phyloP scores from a whole-genome alignment of 2,797 vertebrate species.

The Coregonus suidteri region DNA sequence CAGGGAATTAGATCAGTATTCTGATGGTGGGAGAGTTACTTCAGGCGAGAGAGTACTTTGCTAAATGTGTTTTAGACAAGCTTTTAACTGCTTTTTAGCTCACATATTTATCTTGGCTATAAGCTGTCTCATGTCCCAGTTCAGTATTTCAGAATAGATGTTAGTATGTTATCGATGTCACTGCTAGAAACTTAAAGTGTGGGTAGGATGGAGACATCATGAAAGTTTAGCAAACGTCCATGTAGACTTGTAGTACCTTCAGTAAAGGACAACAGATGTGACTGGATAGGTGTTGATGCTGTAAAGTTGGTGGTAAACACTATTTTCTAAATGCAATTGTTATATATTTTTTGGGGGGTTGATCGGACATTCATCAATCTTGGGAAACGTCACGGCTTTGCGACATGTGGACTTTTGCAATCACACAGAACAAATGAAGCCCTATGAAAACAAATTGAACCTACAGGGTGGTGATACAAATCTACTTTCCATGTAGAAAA shows the following conservation, averaged over 20 bases:
- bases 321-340: too few relatives aligned
- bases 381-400: not conserved
- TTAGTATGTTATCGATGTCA: constrained; percentile 6
- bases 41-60: constrained; percentile 35
- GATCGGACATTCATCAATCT: too few relatives aligned
- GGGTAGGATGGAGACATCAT: not conserved
- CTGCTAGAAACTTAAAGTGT: not conserved
- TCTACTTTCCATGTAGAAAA: not conserved
- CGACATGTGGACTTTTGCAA: not conserved
- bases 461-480: not conserved
- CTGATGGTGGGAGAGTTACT: constrained; percentile 37
- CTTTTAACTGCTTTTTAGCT: constrained; percentile 41
- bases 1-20: constrained; percentile 44
- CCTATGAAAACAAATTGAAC: not conserved
- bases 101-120: constrained; percentile 13
- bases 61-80: constrained; percentile 55
- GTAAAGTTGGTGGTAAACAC: too few relatives aligned
- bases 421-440: not conserved
- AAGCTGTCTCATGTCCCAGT: not conserved
- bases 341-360: too few relatives aligned
- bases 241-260: too few relatives aligned
- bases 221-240: too few relatives aligned
- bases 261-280: too few relatives aligned
- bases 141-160: constrained; percentile 33
- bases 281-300: too few relatives aligned